Conservation (phyloP, 2,888 invertebrate genomes). For the Heliconius ethilla region DNA sequence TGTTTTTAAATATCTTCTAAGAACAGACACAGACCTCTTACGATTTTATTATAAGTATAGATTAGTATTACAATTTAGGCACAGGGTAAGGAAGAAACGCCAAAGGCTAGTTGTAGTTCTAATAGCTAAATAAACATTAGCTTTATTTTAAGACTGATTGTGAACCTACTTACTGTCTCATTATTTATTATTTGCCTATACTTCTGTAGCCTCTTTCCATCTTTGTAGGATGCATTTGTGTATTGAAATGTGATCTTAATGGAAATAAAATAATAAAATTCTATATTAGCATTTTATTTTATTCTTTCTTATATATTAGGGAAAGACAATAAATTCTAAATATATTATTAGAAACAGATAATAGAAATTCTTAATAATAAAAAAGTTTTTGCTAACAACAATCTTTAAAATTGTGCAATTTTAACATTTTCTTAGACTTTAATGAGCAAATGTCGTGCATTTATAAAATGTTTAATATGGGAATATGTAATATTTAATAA, state of each 20-base stretch:
- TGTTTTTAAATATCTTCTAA: no score
- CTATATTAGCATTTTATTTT: background rate
- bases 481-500: background rate
- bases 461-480: background rate
- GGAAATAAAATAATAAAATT: constrained; percentile 11
- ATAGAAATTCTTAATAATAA: background rate
- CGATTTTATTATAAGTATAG: no score
- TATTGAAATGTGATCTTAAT: constrained; percentile 19
- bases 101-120: background rate
- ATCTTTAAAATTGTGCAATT: constrained; percentile 2
- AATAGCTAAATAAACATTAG: constrained; percentile 1
- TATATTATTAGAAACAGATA: background rate
- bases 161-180: background rate
- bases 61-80: background rate
- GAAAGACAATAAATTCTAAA: background rate
- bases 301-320: background rate
- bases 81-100: constrained; percentile 6
- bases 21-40: no score
- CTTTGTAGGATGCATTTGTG: constrained; percentile 16
- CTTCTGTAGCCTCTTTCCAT: background rate
- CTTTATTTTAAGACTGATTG: constrained; percentile 25
- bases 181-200: constrained; percentile 5
- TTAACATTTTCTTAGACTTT: constrained; percentile 4
- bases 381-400: background rate
- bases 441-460: background rate